Evolutionary conservation across 2,113 vertebrate species (phyloP).

Genomic region (Bettongia penicillata): DNA sequence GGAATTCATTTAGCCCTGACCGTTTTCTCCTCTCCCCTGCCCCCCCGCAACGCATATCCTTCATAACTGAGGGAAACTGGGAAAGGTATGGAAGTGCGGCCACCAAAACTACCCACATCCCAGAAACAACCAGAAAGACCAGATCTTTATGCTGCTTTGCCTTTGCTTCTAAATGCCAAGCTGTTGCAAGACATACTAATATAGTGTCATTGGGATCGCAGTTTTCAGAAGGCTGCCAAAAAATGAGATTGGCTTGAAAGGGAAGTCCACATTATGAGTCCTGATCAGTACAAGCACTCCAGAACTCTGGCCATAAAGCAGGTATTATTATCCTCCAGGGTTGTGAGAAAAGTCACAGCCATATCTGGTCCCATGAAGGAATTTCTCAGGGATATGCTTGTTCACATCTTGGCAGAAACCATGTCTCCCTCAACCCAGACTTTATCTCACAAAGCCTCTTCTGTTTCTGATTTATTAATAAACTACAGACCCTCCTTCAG

Average conservation of each 20-base stretch:
- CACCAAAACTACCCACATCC: not conserved
- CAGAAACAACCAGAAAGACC: not conserved
- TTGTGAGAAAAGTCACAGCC: not conserved
- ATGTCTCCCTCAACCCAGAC: not conserved
- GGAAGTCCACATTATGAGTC: not conserved
- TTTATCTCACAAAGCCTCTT: constrained; percentile 10
- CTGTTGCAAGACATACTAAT: not conserved
- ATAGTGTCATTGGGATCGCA: not conserved
- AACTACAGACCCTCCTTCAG: not conserved
- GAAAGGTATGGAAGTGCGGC: not conserved
- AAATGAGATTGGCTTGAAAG: constrained; percentile 18
- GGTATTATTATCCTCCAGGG: not conserved
- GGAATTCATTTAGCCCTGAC: not conserved
- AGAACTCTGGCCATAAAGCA: not conserved
- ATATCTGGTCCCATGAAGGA: not conserved
- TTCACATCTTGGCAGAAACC: constrained; percentile 2
- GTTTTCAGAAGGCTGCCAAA: constrained; percentile 25
- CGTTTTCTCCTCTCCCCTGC: not conserved
- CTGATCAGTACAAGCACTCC: not conserved
- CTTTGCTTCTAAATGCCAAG: not conserved
- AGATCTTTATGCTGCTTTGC: not conserved
- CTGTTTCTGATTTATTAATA: constrained; percentile 30
- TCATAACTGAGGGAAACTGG: not conserved
- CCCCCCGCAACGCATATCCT: not conserved
- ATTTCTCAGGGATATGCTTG: not conserved